Conservation (phyloP, 2,113 vertebrate species). For the Fregetta grallaria region DNA sequence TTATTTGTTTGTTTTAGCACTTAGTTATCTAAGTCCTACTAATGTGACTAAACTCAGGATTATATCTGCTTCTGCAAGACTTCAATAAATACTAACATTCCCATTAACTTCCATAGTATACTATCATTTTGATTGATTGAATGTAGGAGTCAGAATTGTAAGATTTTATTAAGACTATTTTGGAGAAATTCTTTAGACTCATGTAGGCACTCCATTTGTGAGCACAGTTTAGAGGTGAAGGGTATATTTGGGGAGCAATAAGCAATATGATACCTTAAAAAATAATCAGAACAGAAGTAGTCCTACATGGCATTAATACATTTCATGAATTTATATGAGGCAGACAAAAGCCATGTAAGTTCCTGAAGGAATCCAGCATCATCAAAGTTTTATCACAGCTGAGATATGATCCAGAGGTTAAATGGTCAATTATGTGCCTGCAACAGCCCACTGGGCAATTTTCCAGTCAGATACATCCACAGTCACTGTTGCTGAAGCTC, state of each 20-base stretch:
- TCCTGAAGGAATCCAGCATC: slow-evolving; percentile 26
- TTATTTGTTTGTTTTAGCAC: neutral
- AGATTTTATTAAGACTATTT: neutral
- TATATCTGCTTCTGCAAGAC: neutral
- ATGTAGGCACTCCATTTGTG: neutral
- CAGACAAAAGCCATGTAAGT: neutral
- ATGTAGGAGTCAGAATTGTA: neutral
- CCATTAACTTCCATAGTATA: neutral
- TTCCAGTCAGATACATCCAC: slow-evolving; percentile 23
- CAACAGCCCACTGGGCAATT: slow-evolving; percentile 15
- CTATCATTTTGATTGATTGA: neutral
- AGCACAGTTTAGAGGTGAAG: neutral
- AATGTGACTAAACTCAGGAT: neutral
- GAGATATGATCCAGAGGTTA: slow-evolving; percentile 2
- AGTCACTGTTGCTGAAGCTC: neutral
- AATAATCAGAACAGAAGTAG: neutral
- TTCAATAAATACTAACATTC: neutral
- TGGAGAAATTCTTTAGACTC: neutral
- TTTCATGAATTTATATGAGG: neutral
- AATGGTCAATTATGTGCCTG: slow-evolving; percentile 4
- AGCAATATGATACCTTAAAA: neutral
- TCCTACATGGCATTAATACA: neutral
- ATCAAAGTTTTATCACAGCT: slow-evolving; percentile 18
- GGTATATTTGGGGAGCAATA: neutral
- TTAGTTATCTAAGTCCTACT: neutral